A percentile compares a stretch with the other conserved stretches of the same genome.
These are phyloP conservation scores for Enteromius fasciolatus DNA, from an alignment of 2,797 vertebrate genomes.

Conservation along the genomic window DNA sequence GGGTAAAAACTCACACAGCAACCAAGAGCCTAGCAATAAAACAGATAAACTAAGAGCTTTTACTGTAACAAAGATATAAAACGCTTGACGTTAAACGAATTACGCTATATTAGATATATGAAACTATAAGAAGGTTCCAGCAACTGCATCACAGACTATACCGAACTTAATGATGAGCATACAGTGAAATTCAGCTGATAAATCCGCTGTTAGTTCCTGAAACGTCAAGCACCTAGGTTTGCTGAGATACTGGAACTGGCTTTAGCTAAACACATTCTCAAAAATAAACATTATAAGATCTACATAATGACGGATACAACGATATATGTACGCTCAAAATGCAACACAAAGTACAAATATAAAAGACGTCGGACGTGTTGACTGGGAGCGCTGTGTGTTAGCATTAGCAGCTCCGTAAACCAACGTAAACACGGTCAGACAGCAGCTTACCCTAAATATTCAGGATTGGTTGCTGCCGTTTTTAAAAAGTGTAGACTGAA, in stretches of 20 bases:
- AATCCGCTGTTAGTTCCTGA: neutral
- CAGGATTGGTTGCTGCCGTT: neutral
- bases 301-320: too few species aligned
- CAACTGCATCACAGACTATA: neutral
- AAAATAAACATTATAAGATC: neutral
- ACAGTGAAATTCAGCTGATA: neutral
- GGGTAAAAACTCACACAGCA: neutral
- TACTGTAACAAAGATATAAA: neutral
- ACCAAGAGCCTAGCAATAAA: neutral
- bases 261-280: neutral
- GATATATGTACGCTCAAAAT: neutral
- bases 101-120: neutral
- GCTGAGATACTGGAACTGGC: neutral
- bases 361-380: neutral
- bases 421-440: neutral
- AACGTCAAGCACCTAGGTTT: neutral
- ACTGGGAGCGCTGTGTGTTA: neutral
- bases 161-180: neutral
- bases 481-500: neutral
- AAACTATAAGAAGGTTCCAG: neutral
- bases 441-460: neutral
- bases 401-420: slow-evolving; percentile 42
- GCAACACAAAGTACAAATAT: neutral
- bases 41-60: neutral
- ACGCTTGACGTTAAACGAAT: neutral